A percentile compares a stretch with the other conserved stretches of the same genome.
Conservation (phyloP, 2,113 vertebrate genomes). For the Ciconia stormi region DNA sequence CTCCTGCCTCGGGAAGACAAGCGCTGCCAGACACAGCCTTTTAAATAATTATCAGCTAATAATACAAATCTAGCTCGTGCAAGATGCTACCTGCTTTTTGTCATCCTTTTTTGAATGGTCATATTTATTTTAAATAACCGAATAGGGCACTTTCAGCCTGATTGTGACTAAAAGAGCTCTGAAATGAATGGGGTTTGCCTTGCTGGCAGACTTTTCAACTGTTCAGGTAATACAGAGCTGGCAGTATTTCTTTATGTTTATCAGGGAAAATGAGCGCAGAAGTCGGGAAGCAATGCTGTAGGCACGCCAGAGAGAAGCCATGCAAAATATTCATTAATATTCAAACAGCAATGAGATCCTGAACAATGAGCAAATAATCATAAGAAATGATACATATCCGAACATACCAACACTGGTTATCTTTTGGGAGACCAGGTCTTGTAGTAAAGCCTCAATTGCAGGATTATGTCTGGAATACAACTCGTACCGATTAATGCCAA, state of each 20-base stretch:
- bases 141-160: neutral
- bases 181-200: neutral
- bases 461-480: conserved; percentile 92
- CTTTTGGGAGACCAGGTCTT: conserved; percentile 88
- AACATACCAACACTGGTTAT: conserved; percentile 97
- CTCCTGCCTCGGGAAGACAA: neutral
- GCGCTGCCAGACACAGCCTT: neutral
- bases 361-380: neutral
- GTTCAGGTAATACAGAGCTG: neutral
- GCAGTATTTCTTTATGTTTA: neutral
- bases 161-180: neutral
- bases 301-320: neutral
- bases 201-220: neutral
- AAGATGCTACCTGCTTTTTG: neutral
- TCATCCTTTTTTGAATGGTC: neutral
- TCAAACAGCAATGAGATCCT: neutral
- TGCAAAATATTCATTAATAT: neutral
- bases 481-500: conserved; percentile 96
- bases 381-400: neutral
- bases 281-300: neutral
- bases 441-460: conserved; percentile 89
- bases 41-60: neutral
- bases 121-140: neutral
- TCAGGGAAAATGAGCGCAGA: neutral
- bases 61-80: neutral